Evolutionary conservation across 2,113 vertebrate genomes (phyloP).

Genomic region (Delphinus delphis): DNA sequence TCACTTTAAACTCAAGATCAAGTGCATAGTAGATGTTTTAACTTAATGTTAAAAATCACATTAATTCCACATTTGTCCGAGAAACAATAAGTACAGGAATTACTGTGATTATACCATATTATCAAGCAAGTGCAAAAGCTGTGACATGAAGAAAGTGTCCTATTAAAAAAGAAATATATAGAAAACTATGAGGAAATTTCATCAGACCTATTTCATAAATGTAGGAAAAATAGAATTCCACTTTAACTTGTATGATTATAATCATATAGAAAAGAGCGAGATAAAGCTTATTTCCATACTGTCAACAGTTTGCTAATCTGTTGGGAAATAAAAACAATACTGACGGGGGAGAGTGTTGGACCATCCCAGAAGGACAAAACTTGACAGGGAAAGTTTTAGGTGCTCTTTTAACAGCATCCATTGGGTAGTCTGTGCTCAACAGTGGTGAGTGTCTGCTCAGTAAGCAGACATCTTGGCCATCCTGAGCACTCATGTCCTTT

Average conservation of each 20-base stretch:
- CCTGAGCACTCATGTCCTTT: neutral
- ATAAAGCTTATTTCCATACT: neutral
- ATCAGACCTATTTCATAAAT: conserved; percentile 16
- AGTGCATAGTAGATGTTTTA: conserved; percentile 45
- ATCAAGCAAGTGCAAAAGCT: neutral
- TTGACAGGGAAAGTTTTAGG: neutral
- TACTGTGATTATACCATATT: neutral
- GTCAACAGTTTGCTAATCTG: neutral
- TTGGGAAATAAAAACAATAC: neutral
- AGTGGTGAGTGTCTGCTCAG: neutral
- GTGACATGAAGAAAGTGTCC: neutral
- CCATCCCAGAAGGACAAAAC: neutral
- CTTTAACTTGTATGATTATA: conserved; percentile 28
- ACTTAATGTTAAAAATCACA: conserved; percentile 51
- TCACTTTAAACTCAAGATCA: conserved; percentile 58
- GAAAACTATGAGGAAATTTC: neutral
- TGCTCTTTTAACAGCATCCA: neutral
- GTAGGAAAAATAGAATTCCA: neutral
- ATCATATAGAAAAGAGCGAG: neutral
- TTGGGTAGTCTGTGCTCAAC: neutral
- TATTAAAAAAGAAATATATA: neutral
- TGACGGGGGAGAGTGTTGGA: neutral
- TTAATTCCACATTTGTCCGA: conserved; percentile 41
- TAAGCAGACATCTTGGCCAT: neutral
- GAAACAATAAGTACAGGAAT: neutral